Percentiles rank a stretch among this genome's conserved stretches.
Evolutionary conservation across 2,888 invertebrate genomes (phyloP).

Genomic region (Argynnis bischoffii): DNA sequence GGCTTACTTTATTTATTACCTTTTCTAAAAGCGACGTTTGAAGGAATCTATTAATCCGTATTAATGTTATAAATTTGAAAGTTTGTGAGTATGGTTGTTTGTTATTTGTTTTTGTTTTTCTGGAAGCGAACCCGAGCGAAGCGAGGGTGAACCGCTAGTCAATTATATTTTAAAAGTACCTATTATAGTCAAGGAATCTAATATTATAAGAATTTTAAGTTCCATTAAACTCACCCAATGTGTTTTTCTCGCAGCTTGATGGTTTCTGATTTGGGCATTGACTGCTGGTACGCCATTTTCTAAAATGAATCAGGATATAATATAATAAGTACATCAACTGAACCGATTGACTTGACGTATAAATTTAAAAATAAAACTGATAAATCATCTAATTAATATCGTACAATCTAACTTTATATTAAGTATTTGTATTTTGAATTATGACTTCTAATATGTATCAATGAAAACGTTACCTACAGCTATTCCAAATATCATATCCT

Average conservation of each 20-base stretch:
- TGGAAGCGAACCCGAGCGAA: too few species aligned
- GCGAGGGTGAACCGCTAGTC: too few species aligned
- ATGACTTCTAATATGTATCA: too few species aligned
- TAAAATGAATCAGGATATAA: conserved; percentile 3
- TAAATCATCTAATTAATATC: too few species aligned
- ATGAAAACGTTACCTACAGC: too few species aligned
- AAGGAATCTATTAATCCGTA: conserved; percentile 6
- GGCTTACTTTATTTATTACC: conserved; percentile 33
- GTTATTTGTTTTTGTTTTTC: too few species aligned
- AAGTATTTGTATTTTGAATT: too few species aligned
- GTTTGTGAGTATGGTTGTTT: too few species aligned
- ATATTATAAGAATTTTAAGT: not conserved
- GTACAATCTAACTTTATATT: too few species aligned
- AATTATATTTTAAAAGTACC: conserved; percentile 1
- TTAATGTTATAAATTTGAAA: too few species aligned
- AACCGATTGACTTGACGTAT: not conserved
- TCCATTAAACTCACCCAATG: conserved; percentile 86
- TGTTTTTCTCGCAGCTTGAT: conserved; percentile 90
- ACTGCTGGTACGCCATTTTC: conserved; percentile 84
- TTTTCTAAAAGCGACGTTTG: conserved; percentile 26
- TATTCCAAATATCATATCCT: too few species aligned
- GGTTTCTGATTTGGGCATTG: conserved; percentile 90
- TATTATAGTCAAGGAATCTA: too few species aligned
- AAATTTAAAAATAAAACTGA: not conserved
- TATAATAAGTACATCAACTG: not conserved